These are phyloP conservation scores for Aradus depressus DNA, from an alignment of 2,888 invertebrate genomes.

Conservation along the genomic window DNA sequence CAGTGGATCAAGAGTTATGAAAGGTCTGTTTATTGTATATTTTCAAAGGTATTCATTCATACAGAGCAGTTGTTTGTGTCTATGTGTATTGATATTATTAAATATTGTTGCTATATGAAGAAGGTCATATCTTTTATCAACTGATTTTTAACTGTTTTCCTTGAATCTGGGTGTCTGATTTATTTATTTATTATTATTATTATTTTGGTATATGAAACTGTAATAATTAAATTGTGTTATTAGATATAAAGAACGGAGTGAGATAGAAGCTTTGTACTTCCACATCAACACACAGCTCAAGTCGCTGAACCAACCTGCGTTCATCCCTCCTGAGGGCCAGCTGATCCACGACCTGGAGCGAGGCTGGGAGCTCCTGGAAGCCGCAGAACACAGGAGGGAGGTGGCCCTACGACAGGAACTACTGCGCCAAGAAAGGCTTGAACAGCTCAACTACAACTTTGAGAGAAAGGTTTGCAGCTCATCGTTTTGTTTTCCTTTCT, in stretches of 20 bases:
- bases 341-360: conserved; percentile 90
- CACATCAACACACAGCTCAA: conserved; percentile 93
- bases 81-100: no score
- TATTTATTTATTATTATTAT: no score
- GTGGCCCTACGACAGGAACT: conserved; percentile 84
- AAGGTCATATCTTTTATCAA: no score
- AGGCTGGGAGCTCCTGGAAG: conserved; percentile 86
- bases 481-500: not conserved
- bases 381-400: conserved; percentile 88
- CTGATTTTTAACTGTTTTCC: no score
- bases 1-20: no score
- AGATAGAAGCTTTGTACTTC: conserved; percentile 92
- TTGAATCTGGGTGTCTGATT: no score
- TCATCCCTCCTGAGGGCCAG: conserved; percentile 77
- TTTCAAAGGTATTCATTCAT: no score
- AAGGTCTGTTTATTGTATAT: no score
- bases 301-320: conserved; percentile 80
- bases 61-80: no score
- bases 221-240: not conserved
- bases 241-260: conserved; percentile 90
- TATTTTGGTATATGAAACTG: no score
- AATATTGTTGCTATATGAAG: no score
- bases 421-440: conserved; percentile 79
- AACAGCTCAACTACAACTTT: conserved; percentile 91
- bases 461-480: conserved; percentile 63